Evolutionary conservation across 2,888 invertebrate genomes (phyloP).

Genomic region (Trichopria drosophilae): DNA sequence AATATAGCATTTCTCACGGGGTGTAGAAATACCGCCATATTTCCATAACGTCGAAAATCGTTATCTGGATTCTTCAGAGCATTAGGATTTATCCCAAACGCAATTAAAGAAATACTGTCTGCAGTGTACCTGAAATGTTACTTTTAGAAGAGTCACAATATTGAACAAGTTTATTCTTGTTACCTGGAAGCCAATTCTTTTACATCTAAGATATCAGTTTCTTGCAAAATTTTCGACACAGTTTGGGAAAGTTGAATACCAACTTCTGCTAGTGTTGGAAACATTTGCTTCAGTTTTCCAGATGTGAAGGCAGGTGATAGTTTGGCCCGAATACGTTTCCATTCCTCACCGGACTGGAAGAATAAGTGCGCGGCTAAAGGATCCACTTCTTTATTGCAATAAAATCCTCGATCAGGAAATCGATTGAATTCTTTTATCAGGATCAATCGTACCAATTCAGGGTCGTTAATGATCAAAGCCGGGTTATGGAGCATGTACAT

Average conservation of each 20-base stretch:
- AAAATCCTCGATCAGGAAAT: conserved; percentile 41
- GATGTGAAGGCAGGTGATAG: conserved; percentile 49
- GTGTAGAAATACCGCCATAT: too few species aligned
- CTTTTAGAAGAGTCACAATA: too few species aligned
- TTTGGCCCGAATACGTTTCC: conserved; percentile 43
- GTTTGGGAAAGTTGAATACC: conserved; percentile 45
- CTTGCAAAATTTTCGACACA: conserved; percentile 51
- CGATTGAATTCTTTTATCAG: conserved; percentile 42
- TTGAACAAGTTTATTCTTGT: too few species aligned
- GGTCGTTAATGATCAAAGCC: conserved; percentile 39
- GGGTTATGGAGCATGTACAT: conserved; percentile 34
- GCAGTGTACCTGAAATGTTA: conserved; percentile 25
- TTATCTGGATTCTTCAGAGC: conserved; percentile 26
- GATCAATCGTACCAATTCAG: conserved; percentile 39
- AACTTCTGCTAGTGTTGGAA: conserved; percentile 34
- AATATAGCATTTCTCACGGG: conserved; percentile 33
- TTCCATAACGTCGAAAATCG: conserved; percentile 30
- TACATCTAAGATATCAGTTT: conserved; percentile 42
- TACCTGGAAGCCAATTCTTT: conserved; percentile 11
- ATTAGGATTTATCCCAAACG: conserved; percentile 28
- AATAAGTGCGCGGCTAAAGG: conserved; percentile 34
- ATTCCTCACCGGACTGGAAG: conserved; percentile 37
- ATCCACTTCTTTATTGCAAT: conserved; percentile 33
- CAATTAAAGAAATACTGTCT: conserved; percentile 28
- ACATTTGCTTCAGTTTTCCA: conserved; percentile 45